Evolutionary conservation across 35 echinoderm and acorn worm genomes (phyloP), one percentile per base, ranked within the genome.

Genomic region (Patiria miniata): DNA sequence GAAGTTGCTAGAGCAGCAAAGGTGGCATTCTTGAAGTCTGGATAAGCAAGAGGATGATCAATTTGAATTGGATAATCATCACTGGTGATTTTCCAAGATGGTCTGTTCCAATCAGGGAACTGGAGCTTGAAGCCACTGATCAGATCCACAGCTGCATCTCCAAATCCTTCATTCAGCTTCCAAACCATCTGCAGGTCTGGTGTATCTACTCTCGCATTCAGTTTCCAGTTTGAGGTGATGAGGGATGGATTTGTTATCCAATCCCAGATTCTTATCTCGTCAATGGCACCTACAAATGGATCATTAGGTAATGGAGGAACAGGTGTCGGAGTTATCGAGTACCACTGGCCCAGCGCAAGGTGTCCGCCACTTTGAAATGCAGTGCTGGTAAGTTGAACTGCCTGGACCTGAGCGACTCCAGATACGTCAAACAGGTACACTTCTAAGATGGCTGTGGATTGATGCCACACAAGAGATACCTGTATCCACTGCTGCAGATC

Each of bases 251-350:
- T 97, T 12, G 94, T 81, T 2, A 73, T 50, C 12, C 94, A 61
- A 51, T 86, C 89, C 94, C 94, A 97, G 23, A 97, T 37, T 53
- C 91, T 42, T 5, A 97, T 80, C 69, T 97, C 94, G 89, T 97
- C 94, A 14, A 97, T 57, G 8, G 76, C 57, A 37, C 87, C 94
- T 28, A 79, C 60, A 82, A 92, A 94, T 51, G 92, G 65, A 0
- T 22, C 40, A 2, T 21, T 40, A 36, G 81, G 81, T 36, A 89
- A 39, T 32, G 34, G 22, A 28, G 86, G 79, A 17, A 78, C 78
- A 30, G 47, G 12, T 10, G 80, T 55, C 39, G 51, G 76, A 42
- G 37, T 56, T 21, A 34, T 12, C 39, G 59, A 82, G 39, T 89
- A 86, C 87, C 82, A 91, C 77, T 91, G 89, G 30, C 89, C 85